Conservation (phyloP, 2,113 vertebrate genomes). For the Myanophis thanlyinensis region DNA sequence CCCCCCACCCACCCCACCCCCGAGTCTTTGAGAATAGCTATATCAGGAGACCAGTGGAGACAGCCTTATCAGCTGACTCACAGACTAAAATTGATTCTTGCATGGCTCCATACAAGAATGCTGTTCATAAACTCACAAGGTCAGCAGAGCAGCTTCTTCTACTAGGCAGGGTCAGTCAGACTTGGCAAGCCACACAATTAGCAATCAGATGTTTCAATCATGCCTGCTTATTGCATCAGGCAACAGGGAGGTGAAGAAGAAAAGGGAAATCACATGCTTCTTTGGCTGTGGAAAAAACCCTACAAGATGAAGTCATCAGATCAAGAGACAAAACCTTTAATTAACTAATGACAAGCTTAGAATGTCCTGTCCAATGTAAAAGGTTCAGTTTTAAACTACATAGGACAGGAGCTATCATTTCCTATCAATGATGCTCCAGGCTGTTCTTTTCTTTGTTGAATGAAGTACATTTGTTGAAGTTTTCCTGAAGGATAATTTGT, state of each 20-base stretch:
- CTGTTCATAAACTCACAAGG: conserved; percentile 50
- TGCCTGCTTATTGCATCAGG: conserved; percentile 55
- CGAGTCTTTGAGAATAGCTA: conserved; percentile 33
- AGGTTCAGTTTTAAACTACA: fast-evolving
- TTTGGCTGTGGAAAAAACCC: conserved; percentile 39
- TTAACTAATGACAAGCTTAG: conserved; percentile 29
- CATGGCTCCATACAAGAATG: conserved; percentile 40
- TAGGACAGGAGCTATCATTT: neutral
- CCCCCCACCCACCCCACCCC: too few species aligned
- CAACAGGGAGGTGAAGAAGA: conserved; percentile 32
- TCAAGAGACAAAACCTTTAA: conserved; percentile 12
- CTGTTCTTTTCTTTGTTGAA: neutral
- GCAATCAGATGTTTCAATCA: conserved; percentile 58
- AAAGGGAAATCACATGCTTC: neutral
- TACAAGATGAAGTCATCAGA: conserved; percentile 30
- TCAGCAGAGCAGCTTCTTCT: conserved; percentile 49
- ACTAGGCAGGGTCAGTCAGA: conserved; percentile 55
- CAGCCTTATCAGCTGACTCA: conserved; percentile 55
- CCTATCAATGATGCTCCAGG: neutral
- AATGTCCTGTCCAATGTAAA: neutral
- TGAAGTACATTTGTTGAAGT: neutral
- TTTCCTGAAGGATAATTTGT: neutral
- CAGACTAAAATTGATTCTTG: conserved; percentile 45
- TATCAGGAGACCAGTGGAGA: conserved; percentile 38
- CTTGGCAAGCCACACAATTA: conserved; percentile 59